These are phyloP conservation scores for Zeugodacus cucurbitae DNA, from an alignment of 1,140 invertebrate species.

Conservation along the genomic window DNA sequence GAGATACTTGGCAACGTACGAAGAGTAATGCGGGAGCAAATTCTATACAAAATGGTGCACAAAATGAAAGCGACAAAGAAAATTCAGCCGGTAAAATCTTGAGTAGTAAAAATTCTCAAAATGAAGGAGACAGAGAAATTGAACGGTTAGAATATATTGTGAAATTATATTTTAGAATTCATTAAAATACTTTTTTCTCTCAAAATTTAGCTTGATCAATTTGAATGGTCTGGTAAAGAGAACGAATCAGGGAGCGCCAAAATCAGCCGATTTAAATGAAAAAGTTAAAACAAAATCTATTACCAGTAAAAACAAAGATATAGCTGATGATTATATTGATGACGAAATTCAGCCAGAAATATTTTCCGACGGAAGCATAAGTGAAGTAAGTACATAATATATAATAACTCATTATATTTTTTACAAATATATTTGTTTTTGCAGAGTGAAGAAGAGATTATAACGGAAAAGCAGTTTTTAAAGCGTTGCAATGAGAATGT, in stretches of 20 bases:
- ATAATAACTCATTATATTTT: neutral
- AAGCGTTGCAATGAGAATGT: slow-evolving; percentile 56
- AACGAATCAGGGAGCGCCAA: neutral
- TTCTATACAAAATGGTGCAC: neutral
- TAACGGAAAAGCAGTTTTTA: slow-evolving; percentile 56
- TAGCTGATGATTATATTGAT: slow-evolving; percentile 35
- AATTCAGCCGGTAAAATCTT: slow-evolving; percentile 40
- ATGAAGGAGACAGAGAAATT: slow-evolving; percentile 53
- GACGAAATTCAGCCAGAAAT: slow-evolving; percentile 47
- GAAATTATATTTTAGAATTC: neutral
- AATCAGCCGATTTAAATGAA: slow-evolving; percentile 34
- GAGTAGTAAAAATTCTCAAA: neutral
- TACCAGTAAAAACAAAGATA: slow-evolving; percentile 40
- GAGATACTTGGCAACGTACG: neutral
- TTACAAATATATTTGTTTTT: neutral
- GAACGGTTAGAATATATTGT: slow-evolving; percentile 49
- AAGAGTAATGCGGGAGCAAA: neutral
- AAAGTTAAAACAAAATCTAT: slow-evolving; percentile 44
- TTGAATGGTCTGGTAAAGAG: slow-evolving; percentile 52
- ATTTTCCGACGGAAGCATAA: slow-evolving; percentile 46
- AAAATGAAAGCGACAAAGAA: slow-evolving; percentile 52
- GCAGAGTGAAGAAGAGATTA: slow-evolving; percentile 53
- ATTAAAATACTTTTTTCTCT: neutral
- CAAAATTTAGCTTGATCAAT: slow-evolving; percentile 49
- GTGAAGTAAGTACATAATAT: slow-evolving; percentile 52